phyloP scores from a whole-genome alignment of 2,113 vertebrate species.

The Reinhardtius hippoglossoides region DNA sequence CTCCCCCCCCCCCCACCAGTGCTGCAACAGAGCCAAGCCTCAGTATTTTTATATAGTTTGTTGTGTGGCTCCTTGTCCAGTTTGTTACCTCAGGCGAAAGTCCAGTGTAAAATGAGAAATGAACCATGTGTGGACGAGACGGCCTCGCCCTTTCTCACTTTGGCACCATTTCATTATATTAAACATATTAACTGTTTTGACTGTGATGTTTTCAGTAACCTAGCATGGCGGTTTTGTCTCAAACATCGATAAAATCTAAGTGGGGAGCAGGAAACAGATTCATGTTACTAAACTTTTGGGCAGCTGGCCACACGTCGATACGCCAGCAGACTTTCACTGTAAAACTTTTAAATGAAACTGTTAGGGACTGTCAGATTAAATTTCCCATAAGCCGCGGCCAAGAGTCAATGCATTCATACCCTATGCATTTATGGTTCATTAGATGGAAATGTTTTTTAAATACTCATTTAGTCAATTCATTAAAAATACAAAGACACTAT shows the following conservation, averaged over 20 bases:
- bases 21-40: not conserved
- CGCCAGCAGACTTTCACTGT: not conserved
- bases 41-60: not conserved
- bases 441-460: not conserved
- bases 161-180: not conserved
- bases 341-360: not conserved
- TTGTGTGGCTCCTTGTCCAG: not conserved
- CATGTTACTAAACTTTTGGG: not conserved
- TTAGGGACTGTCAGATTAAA: not conserved
- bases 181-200: not conserved
- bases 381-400: not conserved
- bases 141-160: not conserved
- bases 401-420: not conserved
- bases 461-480: not conserved
- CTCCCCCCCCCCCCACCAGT: too few relatives aligned
- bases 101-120: not conserved
- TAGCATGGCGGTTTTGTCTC: not conserved
- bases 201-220: not conserved
- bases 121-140: not conserved
- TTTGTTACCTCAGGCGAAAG: not conserved
- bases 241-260: not conserved
- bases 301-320: not conserved
- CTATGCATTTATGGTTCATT: not conserved
- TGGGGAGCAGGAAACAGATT: not conserved
- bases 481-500: not conserved